These are phyloP conservation scores for Tragelaphus strepsiceros DNA, from an alignment of 2,113 vertebrate genomes.

Conservation along the genomic window DNA sequence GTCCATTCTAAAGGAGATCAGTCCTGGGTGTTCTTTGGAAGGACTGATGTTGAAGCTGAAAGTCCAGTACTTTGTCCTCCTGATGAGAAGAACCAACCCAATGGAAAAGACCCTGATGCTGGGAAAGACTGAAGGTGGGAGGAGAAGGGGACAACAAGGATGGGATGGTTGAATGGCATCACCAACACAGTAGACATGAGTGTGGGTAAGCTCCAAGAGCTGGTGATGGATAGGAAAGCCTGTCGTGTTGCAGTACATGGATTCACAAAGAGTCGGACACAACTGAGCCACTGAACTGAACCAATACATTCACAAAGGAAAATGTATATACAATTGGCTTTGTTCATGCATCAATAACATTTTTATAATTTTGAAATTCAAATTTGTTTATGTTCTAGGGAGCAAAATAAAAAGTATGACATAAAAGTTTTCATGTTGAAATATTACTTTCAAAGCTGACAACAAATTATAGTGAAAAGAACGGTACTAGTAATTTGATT, in stretches of 20 bases:
- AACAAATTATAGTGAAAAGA: neutral
- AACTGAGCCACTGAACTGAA: neutral
- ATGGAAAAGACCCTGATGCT: neutral
- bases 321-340: neutral
- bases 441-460: neutral
- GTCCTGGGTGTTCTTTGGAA: neutral
- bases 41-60: neutral
- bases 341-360: neutral
- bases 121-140: neutral
- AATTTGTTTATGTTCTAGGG: neutral
- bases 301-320: neutral
- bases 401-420: neutral
- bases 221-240: neutral
- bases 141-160: neutral
- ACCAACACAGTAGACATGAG: neutral
- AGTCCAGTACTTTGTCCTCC: neutral
- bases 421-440: neutral
- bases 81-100: neutral
- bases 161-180: neutral
- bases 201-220: neutral
- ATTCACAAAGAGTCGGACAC: neutral
- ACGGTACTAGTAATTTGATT: neutral
- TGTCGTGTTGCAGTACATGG: neutral
- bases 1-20: neutral
- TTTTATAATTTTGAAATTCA: constrained; percentile 35